Evolutionary conservation across 2,113 vertebrate species (phyloP).

Genomic region (Daphoenositta chrysoptera): DNA sequence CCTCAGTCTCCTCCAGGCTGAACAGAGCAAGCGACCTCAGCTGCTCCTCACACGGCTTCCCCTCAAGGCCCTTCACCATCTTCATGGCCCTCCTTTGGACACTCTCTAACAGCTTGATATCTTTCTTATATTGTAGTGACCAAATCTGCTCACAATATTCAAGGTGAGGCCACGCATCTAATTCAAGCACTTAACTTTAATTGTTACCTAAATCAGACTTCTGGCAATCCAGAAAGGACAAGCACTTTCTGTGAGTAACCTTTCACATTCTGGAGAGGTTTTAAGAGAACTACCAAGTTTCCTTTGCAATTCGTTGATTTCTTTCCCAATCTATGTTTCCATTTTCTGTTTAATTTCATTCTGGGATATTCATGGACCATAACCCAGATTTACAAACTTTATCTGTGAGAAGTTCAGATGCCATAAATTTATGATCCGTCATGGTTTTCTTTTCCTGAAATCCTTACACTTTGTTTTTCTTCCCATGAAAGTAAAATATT

Average conservation of each 20-base stretch:
- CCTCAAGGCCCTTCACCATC: neutral
- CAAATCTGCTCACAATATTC: neutral
- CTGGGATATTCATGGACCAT: neutral
- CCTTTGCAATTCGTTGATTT: neutral
- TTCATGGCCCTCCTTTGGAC: neutral
- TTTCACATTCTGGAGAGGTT: neutral
- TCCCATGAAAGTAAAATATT: neutral
- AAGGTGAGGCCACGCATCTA: neutral
- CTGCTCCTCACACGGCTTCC: fast-evolving
- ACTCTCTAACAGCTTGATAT: neutral
- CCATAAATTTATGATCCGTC: neutral
- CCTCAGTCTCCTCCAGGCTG: neutral
- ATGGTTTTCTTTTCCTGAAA: neutral
- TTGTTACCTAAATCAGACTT: neutral
- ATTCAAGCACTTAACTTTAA: neutral
- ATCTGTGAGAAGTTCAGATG: neutral
- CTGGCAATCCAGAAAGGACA: neutral
- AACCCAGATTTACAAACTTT: neutral
- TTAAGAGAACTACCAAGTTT: neutral
- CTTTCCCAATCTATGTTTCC: neutral
- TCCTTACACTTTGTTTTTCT: neutral
- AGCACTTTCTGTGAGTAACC: neutral
- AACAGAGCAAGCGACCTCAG: neutral
- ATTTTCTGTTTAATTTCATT: neutral
- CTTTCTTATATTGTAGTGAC: neutral